phyloP scores from a whole-genome alignment of 2,797 vertebrate genomes.

The Typhlichthys eigenmanni region DNA sequence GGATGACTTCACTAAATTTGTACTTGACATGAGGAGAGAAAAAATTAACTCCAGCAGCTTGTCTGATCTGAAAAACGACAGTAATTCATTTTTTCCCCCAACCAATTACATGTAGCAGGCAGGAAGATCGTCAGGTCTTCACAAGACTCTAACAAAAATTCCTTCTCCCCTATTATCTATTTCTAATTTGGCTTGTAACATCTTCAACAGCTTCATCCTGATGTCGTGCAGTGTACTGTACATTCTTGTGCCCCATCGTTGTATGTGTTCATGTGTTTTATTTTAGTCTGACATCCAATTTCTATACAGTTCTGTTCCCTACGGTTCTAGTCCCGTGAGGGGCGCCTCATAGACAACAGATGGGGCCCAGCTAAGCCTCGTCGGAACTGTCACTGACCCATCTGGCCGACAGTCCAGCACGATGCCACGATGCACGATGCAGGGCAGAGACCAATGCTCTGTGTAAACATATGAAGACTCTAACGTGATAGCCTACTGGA shows the following conservation, averaged over 20 bases:
- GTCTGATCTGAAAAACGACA: constrained; percentile 53
- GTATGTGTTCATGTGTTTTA: constrained; percentile 22
- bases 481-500: constrained; percentile 33
- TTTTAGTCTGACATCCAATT: constrained; percentile 52
- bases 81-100: background rate
- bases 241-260: constrained; percentile 1
- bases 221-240: too few species aligned
- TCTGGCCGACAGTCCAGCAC: constrained; percentile 58
- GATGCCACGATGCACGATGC: too few species aligned
- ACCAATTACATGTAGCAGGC: background rate
- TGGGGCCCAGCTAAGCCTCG: constrained; percentile 53
- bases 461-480: constrained; percentile 37
- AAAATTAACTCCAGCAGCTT: constrained; percentile 58
- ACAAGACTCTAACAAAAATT: background rate
- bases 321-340: constrained; percentile 60
- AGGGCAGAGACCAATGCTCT: constrained; percentile 52
- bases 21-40: constrained; percentile 64
- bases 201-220: too few species aligned
- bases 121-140: background rate
- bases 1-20: constrained; percentile 76
- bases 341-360: constrained; percentile 62
- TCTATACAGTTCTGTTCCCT: constrained; percentile 46
- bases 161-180: constrained; percentile 35
- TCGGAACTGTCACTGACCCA: constrained; percentile 62
- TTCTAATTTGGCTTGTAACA: too few species aligned